Evolutionary conservation across 2,888 invertebrate genomes (phyloP).

Genomic region (Nebria brevicollis): DNA sequence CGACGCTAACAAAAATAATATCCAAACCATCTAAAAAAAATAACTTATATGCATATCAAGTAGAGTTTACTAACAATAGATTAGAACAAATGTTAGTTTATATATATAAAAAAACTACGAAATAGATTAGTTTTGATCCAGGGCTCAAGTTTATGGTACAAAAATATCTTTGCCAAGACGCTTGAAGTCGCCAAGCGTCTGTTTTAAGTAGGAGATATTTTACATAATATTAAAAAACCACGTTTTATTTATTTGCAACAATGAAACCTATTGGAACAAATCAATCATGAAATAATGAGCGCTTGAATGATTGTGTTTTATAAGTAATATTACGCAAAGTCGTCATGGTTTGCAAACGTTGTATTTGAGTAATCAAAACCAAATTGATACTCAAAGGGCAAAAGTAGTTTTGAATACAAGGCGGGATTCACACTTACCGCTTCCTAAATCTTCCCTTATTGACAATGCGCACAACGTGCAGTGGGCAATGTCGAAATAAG

Average conservation of each 20-base stretch:
- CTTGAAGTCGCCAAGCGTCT: conserved; percentile 32
- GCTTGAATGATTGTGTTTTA: conserved; percentile 27
- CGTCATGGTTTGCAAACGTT: too few relatives aligned
- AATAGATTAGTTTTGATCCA: conserved; percentile 26
- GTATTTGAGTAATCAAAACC: background rate
- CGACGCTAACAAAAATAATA: background rate
- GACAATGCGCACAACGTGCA: conserved; percentile 93
- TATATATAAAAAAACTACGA: background rate
- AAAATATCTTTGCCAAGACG: conserved; percentile 35
- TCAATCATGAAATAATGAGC: conserved; percentile 21
- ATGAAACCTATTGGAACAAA: background rate
- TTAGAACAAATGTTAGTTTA: background rate
- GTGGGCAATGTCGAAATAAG: conserved; percentile 99
- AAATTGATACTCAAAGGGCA: background rate
- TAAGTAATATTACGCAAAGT: too few relatives aligned
- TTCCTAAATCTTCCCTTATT: conserved; percentile 93
- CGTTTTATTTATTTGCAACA: background rate
- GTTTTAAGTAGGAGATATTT: conserved; percentile 36
- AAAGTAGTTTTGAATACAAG: background rate
- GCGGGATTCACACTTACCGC: conserved; percentile 72
- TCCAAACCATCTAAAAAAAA: background rate
- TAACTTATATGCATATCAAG: background rate
- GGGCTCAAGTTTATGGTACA: conserved; percentile 39
- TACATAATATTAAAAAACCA: conserved; percentile 23
- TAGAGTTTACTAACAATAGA: background rate